Percentiles rank a stretch among this genome's conserved stretches.
phyloP scores from a whole-genome alignment of 2,888 invertebrate genomes.

The Lasioglossum leucozonium region DNA sequence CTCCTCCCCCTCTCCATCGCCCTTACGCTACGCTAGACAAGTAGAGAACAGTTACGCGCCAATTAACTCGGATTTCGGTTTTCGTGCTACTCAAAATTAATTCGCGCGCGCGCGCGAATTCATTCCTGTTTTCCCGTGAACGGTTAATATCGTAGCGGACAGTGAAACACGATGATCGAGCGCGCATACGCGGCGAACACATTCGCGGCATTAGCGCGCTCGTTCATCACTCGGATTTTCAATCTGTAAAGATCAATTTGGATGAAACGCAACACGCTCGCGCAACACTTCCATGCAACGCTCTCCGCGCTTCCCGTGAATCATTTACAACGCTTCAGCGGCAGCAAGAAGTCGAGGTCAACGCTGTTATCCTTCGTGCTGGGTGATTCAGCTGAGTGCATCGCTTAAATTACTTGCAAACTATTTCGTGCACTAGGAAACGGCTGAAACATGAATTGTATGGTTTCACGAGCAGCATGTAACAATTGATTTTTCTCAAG shows the following conservation, averaged over 20 bases:
- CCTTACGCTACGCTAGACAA: constrained; percentile 20
- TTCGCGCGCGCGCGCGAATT: constrained; percentile 21
- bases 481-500: background rate
- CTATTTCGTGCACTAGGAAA: background rate
- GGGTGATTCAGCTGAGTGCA: background rate
- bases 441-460: background rate
- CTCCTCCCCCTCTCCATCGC: too few species aligned
- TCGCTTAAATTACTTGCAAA: background rate
- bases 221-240: constrained; percentile 24
- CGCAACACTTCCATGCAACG: background rate
- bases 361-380: background rate
- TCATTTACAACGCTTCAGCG: background rate
- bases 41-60: constrained; percentile 14
- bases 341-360: background rate
- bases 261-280: background rate
- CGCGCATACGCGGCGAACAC: background rate
- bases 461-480: background rate
- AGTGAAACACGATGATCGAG: constrained; percentile 26
- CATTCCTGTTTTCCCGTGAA: constrained; percentile 37
- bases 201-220: constrained; percentile 19
- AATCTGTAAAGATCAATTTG: constrained; percentile 19
- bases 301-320: background rate
- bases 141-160: constrained; percentile 18
- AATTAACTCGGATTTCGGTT: constrained; percentile 48
- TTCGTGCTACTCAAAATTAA: constrained; percentile 35